phyloP scores from a whole-genome alignment of 2,113 vertebrate genomes.

The Cyphomyrus plagiostoma region DNA sequence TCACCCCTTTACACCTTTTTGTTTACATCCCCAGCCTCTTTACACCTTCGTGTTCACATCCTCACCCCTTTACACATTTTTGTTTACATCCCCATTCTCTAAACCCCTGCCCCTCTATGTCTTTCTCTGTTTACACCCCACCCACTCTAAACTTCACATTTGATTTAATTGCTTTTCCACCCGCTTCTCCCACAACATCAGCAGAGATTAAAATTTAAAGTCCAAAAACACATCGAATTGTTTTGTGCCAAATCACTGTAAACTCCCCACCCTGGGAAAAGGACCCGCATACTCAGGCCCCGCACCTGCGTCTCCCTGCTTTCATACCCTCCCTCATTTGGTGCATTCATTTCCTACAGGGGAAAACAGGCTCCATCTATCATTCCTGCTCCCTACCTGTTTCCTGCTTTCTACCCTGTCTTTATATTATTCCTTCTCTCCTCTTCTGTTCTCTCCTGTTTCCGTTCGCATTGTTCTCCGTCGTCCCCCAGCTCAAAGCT shows the following conservation, averaged over 20 bases:
- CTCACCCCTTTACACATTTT: neutral
- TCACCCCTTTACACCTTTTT: neutral
- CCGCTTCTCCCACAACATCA: neutral
- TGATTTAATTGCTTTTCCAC: neutral
- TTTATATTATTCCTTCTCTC: neutral
- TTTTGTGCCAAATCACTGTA: neutral
- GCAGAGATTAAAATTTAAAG: neutral
- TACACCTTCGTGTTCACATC: neutral
- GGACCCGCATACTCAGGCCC: neutral
- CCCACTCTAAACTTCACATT: neutral
- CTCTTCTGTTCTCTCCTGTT: neutral
- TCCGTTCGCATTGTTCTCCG: constrained; percentile 3
- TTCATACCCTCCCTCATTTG: neutral
- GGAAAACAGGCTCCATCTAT: neutral
- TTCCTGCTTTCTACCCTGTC: neutral
- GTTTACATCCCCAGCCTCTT: neutral
- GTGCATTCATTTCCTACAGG: neutral
- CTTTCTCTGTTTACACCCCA: neutral
- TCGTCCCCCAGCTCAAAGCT: neutral
- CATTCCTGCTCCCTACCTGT: neutral
- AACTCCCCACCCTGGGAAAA: neutral
- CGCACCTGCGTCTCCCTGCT: neutral
- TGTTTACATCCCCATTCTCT: neutral
- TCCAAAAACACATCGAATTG: neutral
- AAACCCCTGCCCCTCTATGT: neutral